Conservation (phyloP, 2,797 vertebrate species). For the Parauchenoglanis ngamensis region DNA sequence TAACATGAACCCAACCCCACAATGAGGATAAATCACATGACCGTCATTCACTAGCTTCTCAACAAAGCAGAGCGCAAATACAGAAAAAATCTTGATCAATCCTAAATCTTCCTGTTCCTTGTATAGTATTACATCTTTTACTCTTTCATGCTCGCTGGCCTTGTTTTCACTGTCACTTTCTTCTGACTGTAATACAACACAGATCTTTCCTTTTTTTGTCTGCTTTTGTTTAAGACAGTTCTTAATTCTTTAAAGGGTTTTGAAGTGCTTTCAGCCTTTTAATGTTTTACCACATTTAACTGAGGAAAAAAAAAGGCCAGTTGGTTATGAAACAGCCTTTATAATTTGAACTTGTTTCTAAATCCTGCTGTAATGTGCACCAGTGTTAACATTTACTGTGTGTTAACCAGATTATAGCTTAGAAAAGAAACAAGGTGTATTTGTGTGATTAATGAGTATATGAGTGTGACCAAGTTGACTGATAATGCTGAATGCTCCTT, state of each 20-base stretch:
- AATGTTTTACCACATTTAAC: neutral
- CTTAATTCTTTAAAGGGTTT: neutral
- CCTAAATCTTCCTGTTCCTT: neutral
- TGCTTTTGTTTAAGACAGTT: too few relatives aligned
- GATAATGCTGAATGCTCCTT: neutral
- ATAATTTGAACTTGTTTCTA: neutral
- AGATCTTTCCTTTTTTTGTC: neutral
- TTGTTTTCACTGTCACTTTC: neutral
- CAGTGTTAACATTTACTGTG: neutral
- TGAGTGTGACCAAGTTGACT: neutral
- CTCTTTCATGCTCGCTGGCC: neutral
- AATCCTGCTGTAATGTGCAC: constrained; percentile 1
- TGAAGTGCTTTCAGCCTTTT: neutral
- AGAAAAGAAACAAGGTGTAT: neutral
- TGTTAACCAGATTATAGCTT: neutral
- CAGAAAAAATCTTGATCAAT: neutral
- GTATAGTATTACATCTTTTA: neutral
- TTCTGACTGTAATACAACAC: neutral
- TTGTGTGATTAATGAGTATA: neutral
- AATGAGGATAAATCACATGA: neutral
- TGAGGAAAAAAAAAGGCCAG: neutral
- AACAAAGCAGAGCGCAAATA: neutral
- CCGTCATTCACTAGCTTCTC: neutral
- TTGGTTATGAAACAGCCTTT: neutral
- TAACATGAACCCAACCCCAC: neutral